These are phyloP conservation scores for Pseudorhiza aurosa DNA, from an alignment of 30 jellyfish, hydroid and myxozoan species.

Conservation along the genomic window DNA sequence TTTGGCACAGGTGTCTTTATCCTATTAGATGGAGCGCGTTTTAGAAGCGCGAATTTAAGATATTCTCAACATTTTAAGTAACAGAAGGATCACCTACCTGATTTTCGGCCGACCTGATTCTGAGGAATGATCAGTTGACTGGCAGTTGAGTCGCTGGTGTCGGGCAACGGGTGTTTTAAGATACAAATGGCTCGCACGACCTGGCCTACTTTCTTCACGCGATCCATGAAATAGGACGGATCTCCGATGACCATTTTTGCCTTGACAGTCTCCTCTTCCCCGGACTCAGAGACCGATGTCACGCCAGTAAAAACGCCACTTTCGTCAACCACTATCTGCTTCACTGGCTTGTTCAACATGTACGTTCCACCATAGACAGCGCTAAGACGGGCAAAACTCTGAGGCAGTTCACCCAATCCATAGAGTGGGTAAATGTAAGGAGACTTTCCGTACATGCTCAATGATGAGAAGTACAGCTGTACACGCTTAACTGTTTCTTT, in stretches of 20 bases:
- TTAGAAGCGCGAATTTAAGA: no score
- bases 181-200: conserved; percentile 98
- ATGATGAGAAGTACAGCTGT: conserved; percentile 78
- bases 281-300: conserved; percentile 57
- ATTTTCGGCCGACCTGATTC: conserved; percentile 89
- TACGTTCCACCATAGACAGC: conserved; percentile 99
- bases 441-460: conserved; percentile 89
- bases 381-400: conserved; percentile 98
- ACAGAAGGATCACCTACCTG: no score
- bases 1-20: no score
- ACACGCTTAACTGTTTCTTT: conserved; percentile 75
- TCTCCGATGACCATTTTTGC: conserved; percentile 99
- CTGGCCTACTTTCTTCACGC: conserved; percentile 91
- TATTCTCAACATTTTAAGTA: no score
- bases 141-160: conserved; percentile 73
- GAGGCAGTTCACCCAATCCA: conserved; percentile 99
- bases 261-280: conserved; percentile 85
- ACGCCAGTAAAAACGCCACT: conserved; percentile 95
- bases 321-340: conserved; percentile 87
- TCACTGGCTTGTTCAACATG: conserved; percentile 93
- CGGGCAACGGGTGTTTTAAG: conserved; percentile 92
- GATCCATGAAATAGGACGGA: conserved; percentile 93
- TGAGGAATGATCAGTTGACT: conserved; percentile 97
- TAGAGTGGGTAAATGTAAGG: conserved; percentile 97
- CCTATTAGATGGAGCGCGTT: no score